Evolutionary conservation across 2,888 invertebrate species (phyloP), one percentile per base, ranked within the genome.

Genomic region (Lysandra coridon): DNA sequence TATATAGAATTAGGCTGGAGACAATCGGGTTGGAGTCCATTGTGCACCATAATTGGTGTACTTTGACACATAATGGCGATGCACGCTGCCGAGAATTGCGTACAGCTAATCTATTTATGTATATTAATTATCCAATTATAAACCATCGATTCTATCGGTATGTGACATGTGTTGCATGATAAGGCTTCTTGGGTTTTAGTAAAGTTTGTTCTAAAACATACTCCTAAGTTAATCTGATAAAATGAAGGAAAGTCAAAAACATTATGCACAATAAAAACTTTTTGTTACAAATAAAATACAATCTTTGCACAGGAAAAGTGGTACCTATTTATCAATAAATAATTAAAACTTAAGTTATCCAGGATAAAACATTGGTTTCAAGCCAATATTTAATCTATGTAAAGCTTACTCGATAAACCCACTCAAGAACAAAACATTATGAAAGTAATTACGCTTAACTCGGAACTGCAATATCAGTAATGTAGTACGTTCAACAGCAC

Each of bases 1-100:
- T 14, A 37, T 69, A 37, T 37, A 69, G 69, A 69, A 69, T 69
- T 69, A 69, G 33, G 33, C 37, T 69, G 69, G 69, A 69, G 69
- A 69, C 69, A 69, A 69, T 69, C 69, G 69, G 33, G 84, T 82
- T 83, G 85, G 85, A 80, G 85, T 85, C 87, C 85, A 86, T 91
- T 89, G 90, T 91, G 87, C 90, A 86, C 84, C 83, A 84, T 87
- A 87, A 89, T 88, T 87, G 86, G 85, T 85, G 85, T 85, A 85
- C 84, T 86, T 84, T 81, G 84, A 82, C 17, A 81, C 83, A 91
- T 87, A 90, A 90, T 87, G 85, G 87, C 80, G 87, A 89, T 88
- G 88, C 89, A 86, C 82, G 86, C 88, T 86, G 82, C 83, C 73
- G 76, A 78, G 64, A 73, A 40, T 74, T 75, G 78, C 78, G 73